Conservation (phyloP, 1,140 invertebrate genomes). For the Venustaconcha ellipsiformis region DNA sequence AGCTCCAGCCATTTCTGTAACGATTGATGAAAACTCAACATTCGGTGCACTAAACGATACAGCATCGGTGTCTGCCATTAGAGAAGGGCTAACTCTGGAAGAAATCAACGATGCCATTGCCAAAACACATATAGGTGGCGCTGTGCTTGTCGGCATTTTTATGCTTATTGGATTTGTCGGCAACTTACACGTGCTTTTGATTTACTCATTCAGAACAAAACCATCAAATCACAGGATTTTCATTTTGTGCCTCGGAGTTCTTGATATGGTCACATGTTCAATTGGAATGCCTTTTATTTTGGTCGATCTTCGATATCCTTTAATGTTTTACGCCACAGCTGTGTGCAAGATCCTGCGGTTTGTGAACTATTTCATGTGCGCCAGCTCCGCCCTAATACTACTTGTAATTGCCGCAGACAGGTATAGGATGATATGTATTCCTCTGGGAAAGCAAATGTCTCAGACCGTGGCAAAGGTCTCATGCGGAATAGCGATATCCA, state of each 20-base stretch:
- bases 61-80: no score
- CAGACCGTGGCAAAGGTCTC: no score
- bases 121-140: constrained; percentile 17
- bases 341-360: constrained; percentile 39
- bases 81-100: neutral
- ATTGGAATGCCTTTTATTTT: constrained; percentile 47
- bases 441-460: no score
- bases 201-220: constrained; percentile 37
- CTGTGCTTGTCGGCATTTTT: constrained; percentile 24
- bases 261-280: constrained; percentile 24
- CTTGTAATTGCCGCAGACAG: constrained; percentile 25
- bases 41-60: no score
- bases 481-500: no score
- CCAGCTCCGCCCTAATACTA: constrained; percentile 35
- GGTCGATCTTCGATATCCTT: constrained; percentile 37
- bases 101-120: constrained; percentile 17
- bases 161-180: constrained; percentile 3
- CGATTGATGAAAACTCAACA: no score
- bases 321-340: constrained; percentile 32
- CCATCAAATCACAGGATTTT: constrained; percentile 39
- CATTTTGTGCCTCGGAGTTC: constrained; percentile 33
- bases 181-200: constrained; percentile 41
- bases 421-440: neutral
- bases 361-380: constrained; percentile 29
- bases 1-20: no score